These are phyloP conservation scores for Buceros bicornis DNA, from an alignment of 2,797 vertebrate genomes.

Conservation along the genomic window DNA sequence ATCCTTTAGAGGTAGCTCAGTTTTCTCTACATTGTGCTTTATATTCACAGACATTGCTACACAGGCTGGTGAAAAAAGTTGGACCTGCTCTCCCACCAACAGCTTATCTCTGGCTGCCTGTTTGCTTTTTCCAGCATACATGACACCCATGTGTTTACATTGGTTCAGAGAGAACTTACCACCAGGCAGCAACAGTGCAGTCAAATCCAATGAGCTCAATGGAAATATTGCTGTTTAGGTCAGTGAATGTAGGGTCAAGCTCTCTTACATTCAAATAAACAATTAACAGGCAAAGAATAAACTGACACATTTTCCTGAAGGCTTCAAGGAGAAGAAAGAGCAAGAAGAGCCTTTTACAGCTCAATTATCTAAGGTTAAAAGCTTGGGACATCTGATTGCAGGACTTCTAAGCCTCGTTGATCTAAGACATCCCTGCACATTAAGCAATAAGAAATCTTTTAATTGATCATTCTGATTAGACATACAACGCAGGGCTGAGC, in stretches of 20 bases:
- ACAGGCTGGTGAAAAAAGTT: not conserved
- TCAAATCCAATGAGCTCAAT: not conserved
- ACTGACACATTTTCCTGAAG: not conserved
- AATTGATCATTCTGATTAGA: not conserved
- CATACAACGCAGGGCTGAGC: not conserved
- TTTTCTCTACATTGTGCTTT: not conserved
- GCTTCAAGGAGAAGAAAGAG: not conserved
- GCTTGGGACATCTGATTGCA: not conserved
- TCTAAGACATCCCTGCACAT: not conserved
- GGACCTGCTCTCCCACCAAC: not conserved
- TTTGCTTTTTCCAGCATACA: not conserved
- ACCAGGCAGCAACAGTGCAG: not conserved
- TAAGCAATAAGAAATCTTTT: slow-evolving; percentile 39
- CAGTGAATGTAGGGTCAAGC: not conserved
- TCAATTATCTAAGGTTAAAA: slow-evolving; percentile 35
- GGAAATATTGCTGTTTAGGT: not conserved
- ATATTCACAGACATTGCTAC: not conserved
- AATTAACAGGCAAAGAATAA: not conserved
- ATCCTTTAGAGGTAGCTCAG: not conserved
- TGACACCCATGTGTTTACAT: not conserved
- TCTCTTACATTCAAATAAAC: not conserved
- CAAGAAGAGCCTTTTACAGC: not conserved
- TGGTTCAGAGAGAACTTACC: not conserved
- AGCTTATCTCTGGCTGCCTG: not conserved
- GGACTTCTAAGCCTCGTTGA: slow-evolving; percentile 19